phyloP scores from a whole-genome alignment of 2,797 vertebrate species.

The Cyclura pinguis region DNA sequence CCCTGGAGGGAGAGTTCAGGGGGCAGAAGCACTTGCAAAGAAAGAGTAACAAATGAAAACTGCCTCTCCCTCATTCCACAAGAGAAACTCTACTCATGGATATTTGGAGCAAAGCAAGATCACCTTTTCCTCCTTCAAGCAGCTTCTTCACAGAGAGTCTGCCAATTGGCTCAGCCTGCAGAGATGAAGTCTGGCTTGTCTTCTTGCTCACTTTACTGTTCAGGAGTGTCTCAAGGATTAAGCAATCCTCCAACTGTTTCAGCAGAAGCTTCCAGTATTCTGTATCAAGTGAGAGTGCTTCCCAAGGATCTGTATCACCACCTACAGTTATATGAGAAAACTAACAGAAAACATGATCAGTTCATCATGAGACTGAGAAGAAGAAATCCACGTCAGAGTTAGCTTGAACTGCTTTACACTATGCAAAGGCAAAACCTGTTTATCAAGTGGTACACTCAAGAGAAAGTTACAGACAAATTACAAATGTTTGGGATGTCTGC shows the following conservation, averaged over 20 bases:
- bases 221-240: constrained; percentile 93
- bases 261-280: constrained; percentile 96
- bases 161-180: constrained; percentile 79
- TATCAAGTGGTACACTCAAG: accelerated
- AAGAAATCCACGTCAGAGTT: neutral
- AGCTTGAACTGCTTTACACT: neutral
- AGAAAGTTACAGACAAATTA: neutral
- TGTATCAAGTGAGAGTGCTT: constrained; percentile 93
- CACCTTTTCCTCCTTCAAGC: constrained; percentile 94
- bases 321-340: constrained; percentile 75
- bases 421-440: accelerated
- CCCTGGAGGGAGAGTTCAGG: neutral
- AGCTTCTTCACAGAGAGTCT: constrained; percentile 90
- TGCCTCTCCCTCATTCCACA: too few relatives aligned
- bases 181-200: constrained; percentile 71
- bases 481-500: neutral
- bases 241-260: constrained; percentile 93
- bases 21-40: neutral
- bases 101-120: neutral
- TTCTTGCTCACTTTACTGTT: constrained; percentile 74
- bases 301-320: constrained; percentile 86
- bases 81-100: neutral
- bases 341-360: constrained; percentile 58
- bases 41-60: neutral
- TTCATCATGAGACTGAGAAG: neutral